Base-by-base conservation (phyloP, 2,797 vertebrate genomes). In the Sebastiscus albofasciatus region DNA sequence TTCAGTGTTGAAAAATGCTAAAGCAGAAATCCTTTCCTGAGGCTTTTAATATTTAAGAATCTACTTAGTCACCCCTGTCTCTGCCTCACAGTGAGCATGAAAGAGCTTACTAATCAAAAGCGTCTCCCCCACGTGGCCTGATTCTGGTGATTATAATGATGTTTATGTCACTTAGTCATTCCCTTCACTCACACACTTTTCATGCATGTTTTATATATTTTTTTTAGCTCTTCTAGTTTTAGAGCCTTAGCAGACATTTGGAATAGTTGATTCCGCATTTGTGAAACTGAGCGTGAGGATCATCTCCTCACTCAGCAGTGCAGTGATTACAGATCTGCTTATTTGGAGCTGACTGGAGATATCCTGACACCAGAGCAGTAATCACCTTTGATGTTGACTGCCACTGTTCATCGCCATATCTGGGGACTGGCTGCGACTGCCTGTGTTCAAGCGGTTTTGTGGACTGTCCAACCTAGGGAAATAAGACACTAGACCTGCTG, bases 61-160 rank as follows among this genome's bases (percentile, higher is more conserved):
- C 24, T 14, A 68, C 46, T 64, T 31, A 61, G 60, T 67, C 59
- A 79, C 72, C 66, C 20, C 9, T 68, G 67, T 65, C 59, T 69
- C 27, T 42, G 8, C 67, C 22, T n/a, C 27, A 14, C 29, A 34
- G 36, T 70, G 55, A 71, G 60, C 66, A 56, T 60, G 13, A 69
- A 81, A 73, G 7, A 69, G 69, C 70, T 76, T 54, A 80, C n/a
- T 69, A 55, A 62, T 81, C 27, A 72, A 54, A 75, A 52, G 59
- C 4, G 1, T 58, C 60, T 55, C 27, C 36, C 33, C 26, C 24
- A 65, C 22, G 12, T 75, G 59, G 64, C 66, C 66, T 71, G 24
- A 69, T 80, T 77, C 42, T 68, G 29, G 13, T 56, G n/a, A 68
- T 69, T 34, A 52, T 60, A 36, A 67, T 64, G 65, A 71, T 82